Conservation (phyloP, 2,797 vertebrate species). For the Hozukius guyotensis region DNA sequence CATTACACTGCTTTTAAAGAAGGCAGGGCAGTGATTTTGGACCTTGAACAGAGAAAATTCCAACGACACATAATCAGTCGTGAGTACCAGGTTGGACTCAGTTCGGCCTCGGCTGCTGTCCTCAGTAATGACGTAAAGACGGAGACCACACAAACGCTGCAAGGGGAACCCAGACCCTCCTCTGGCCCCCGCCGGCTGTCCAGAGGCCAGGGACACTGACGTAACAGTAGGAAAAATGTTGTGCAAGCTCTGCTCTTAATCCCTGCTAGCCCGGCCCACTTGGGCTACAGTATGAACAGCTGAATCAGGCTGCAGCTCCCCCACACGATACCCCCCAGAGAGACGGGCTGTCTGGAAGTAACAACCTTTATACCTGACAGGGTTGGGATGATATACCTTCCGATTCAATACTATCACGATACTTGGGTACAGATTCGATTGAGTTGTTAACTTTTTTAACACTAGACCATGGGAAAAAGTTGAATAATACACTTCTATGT, state of each 20-base stretch:
- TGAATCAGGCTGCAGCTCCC: constrained; percentile 42
- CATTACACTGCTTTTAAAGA: not conserved
- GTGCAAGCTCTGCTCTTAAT: constrained; percentile 60
- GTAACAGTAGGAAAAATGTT: constrained; percentile 71
- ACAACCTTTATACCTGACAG: constrained; percentile 7
- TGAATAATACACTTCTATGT: too few species aligned
- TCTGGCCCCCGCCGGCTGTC: constrained; percentile 32
- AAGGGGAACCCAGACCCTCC: constrained; percentile 43
- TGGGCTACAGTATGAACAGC: constrained; percentile 49
- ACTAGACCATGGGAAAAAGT: too few species aligned
- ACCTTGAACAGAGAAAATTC: constrained; percentile 6
- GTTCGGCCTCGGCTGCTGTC: constrained; percentile 19
- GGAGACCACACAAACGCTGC: constrained; percentile 68
- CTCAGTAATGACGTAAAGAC: constrained; percentile 35
- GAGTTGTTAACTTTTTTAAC: too few species aligned
- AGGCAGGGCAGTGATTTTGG: not conserved
- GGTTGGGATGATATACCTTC: too few species aligned
- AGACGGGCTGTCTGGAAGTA: constrained; percentile 50
- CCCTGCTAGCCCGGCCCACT: constrained; percentile 31
- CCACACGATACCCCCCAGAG: constrained; percentile 27
- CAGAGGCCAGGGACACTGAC: constrained; percentile 65
- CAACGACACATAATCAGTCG: constrained; percentile 3
- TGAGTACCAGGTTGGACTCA: constrained; percentile 20
- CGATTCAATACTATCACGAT: too few species aligned
- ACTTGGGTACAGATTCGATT: too few species aligned